Evolutionary conservation across 2,113 vertebrate genomes (phyloP), one percentile per base, ranked within the genome.

Genomic region (Eulemur macaco): DNA sequence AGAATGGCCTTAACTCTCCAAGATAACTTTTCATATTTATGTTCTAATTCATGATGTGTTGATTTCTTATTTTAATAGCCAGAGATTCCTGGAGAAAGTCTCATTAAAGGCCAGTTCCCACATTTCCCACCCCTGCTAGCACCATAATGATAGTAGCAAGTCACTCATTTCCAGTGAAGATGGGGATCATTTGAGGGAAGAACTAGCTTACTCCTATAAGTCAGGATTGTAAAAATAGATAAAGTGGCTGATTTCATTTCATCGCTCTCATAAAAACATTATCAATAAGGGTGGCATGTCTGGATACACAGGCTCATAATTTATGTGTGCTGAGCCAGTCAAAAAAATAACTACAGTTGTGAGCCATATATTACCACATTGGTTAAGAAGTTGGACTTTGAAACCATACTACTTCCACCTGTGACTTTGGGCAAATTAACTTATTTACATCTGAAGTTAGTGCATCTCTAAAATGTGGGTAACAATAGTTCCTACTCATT

Each of bases 151-250:
- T 63, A n/a, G 54, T 27, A 86, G 56, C 13, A 85, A 96, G 20
- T 8, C 45, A 71, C 29, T 84, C 4, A 42, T 76, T 81, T 56
- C 52, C 34, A 86, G 52, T 34, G 58, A 87, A 27, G 15, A 15
- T 29, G 12, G 23, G 31, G 42, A 52, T 45, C 21, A 42, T 25
- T 80, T 84, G 54, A 74, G 11, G 12, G 8, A 52, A 76, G 39
- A 4, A 37, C 13, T 45, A 87, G 2, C 15, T n/a, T 42, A 54
- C 31, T 54, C 37, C n/a, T 39, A 21, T 89, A 66, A 68, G 58
- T 74, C 81, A 84, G 34, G 31, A 58, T 45, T 94, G 6, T 86
- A 56, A 91, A 94, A 80, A 63, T 80, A 94, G 64, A 68, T n/a
- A 50, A 63, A 8, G 21, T 54, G 39, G 6, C 14, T 68, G 47